Evolutionary conservation across 2,888 invertebrate genomes (phyloP).

Genomic region (Nycteola revayana): DNA sequence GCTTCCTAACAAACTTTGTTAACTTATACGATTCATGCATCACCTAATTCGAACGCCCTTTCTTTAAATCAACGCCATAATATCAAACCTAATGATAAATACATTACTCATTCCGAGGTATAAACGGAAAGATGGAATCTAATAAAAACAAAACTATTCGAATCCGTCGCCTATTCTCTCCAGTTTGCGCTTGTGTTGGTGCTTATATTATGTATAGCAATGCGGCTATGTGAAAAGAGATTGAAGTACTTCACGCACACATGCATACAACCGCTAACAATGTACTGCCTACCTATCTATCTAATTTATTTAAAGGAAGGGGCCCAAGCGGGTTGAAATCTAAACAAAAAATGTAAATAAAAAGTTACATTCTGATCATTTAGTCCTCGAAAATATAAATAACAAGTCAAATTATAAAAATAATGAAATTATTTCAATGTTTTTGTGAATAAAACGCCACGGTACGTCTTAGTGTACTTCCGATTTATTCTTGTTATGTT

Average conservation of each 20-base stretch:
- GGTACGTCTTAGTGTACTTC: slow-evolving; percentile 32
- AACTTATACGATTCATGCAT: too few species aligned
- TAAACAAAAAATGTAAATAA: slow-evolving; percentile 17
- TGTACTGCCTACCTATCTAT: slow-evolving; percentile 33
- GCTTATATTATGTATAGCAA: slow-evolving; percentile 28
- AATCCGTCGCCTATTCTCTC: slow-evolving; percentile 41
- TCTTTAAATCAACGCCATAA: slow-evolving; percentile 4
- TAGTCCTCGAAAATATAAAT: slow-evolving; percentile 13
- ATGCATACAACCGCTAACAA: slow-evolving; percentile 27
- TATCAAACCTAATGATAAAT: slow-evolving; percentile 14
- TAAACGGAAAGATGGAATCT: slow-evolving; percentile 58
- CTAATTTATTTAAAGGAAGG: slow-evolving; percentile 54
- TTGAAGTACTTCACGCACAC: slow-evolving; percentile 36
- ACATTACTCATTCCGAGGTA: slow-evolving; percentile 38
- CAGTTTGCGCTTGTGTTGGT: slow-evolving; percentile 43
- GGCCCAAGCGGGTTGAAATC: slow-evolving; percentile 48
- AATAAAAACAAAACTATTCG: slow-evolving; percentile 59
- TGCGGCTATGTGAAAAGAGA: slow-evolving; percentile 26
- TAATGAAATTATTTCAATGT: slow-evolving; percentile 24
- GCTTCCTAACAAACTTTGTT: too few species aligned
- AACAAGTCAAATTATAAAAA: slow-evolving; percentile 9
- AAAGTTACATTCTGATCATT: slow-evolving; percentile 8
- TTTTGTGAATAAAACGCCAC: slow-evolving; percentile 36
- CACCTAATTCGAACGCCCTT: slow-evolving; percentile 1
- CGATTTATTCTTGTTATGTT: slow-evolving; percentile 26